These are phyloP conservation scores for Euzophera pinguis DNA, from an alignment of 2,888 invertebrate species.

Conservation along the genomic window DNA sequence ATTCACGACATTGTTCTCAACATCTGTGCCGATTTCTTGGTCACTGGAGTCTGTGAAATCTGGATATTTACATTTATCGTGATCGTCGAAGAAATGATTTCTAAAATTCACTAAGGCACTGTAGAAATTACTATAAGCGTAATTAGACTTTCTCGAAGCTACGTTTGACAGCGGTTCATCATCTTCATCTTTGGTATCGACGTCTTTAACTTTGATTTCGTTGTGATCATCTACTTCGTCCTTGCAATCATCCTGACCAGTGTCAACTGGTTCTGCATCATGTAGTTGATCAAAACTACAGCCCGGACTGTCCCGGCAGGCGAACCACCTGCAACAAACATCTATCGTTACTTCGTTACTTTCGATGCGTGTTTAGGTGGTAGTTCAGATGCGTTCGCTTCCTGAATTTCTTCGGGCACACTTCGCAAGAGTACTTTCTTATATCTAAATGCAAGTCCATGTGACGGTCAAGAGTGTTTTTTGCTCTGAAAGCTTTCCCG, in stretches of 20 bases:
- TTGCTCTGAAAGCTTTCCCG: conserved; percentile 47
- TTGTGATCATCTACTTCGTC: not conserved
- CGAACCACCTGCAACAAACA: conserved; percentile 60
- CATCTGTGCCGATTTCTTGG: conserved; percentile 26
- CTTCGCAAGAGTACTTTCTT: conserved; percentile 45
- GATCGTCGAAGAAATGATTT: conserved; percentile 45
- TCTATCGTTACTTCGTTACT: conserved; percentile 39
- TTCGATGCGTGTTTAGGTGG: conserved; percentile 54
- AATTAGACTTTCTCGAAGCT: conserved; percentile 30
- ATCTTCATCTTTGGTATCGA: conserved; percentile 32
- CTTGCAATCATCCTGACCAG: not conserved
- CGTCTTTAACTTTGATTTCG: conserved; percentile 16
- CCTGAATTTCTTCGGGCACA: conserved; percentile 55
- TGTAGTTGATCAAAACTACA: not conserved
- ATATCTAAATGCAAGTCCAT: conserved; percentile 49
- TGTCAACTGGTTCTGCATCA: not conserved
- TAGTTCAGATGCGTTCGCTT: conserved; percentile 56
- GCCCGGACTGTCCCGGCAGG: conserved; percentile 13
- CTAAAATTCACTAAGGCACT: conserved; percentile 51
- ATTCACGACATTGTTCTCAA: conserved; percentile 20
- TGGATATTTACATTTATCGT: conserved; percentile 30
- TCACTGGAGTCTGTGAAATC: conserved; percentile 44
- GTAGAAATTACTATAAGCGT: conserved; percentile 46
- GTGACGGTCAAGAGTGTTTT: conserved; percentile 49
- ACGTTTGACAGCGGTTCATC: conserved; percentile 47